These are phyloP conservation scores for Denticeps clupeoides DNA, from an alignment of 2,797 vertebrate species.

Conservation along the genomic window DNA sequence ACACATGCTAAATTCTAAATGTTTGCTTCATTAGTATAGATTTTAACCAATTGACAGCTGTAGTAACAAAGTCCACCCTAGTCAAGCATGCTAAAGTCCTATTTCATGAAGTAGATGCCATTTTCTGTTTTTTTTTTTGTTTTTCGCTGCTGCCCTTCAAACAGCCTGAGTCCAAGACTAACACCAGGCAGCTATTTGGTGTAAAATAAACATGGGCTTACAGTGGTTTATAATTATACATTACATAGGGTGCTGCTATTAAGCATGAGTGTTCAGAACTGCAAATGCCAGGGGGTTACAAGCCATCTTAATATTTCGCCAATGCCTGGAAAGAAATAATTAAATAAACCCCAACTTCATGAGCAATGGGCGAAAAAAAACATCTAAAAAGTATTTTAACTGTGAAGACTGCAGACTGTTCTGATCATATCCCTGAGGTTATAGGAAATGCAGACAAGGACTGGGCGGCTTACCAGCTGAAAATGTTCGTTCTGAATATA, in stretches of 20 bases:
- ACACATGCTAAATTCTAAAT: too few relatives aligned
- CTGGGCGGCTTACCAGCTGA: constrained; percentile 10
- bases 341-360: constrained; percentile 11
- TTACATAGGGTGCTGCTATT: background rate
- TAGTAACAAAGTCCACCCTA: too few relatives aligned
- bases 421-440: constrained; percentile 2
- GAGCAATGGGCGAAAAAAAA: constrained; percentile 3
- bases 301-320: constrained; percentile 13
- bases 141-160: too few relatives aligned
- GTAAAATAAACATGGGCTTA: background rate
- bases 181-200: background rate
- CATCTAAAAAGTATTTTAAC: background rate
- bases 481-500: constrained; percentile 1
- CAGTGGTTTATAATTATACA: background rate
- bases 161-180: too few relatives aligned
- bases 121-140: too few relatives aligned
- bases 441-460: constrained; percentile 1
- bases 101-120: too few relatives aligned
- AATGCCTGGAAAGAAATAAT: constrained; percentile 1
- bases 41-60: too few relatives aligned
- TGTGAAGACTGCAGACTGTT: constrained; percentile 1
- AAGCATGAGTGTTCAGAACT: background rate
- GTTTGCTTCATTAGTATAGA: too few relatives aligned
- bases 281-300: constrained; percentile 9
- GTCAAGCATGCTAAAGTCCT: too few relatives aligned